phyloP scores from a whole-genome alignment of 2,888 invertebrate species.

The Pseudococcus jackbeardsleyi region DNA sequence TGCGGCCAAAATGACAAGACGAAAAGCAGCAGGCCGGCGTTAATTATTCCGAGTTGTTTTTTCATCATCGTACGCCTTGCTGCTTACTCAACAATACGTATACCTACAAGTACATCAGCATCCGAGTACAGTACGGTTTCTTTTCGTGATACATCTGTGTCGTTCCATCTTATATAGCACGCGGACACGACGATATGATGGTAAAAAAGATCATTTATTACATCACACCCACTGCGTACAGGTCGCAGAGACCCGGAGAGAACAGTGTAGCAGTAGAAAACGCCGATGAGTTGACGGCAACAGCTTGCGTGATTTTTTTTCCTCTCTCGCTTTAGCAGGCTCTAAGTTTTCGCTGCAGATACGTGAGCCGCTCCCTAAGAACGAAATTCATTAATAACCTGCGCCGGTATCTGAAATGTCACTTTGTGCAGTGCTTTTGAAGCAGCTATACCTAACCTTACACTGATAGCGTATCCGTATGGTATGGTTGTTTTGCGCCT shows the following conservation, averaged over 20 bases:
- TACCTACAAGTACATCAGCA: not conserved
- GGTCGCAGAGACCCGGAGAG: slow-evolving; percentile 21
- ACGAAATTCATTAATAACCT: slow-evolving; percentile 64
- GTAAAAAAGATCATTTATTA: slow-evolving; percentile 65
- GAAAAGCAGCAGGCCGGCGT: not conserved
- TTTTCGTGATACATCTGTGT: slow-evolving; percentile 49
- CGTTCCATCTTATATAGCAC: slow-evolving; percentile 27
- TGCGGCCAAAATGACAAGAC: not conserved
- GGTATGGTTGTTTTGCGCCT: slow-evolving; percentile 30
- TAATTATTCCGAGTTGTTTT: slow-evolving; percentile 25
- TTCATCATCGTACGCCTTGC: not conserved
- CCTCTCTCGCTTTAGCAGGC: slow-evolving; percentile 26
- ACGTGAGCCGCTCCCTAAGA: slow-evolving; percentile 63
- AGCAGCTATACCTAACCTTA: slow-evolving; percentile 37
- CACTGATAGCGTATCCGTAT: slow-evolving; percentile 39
- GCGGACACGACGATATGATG: slow-evolving; percentile 36
- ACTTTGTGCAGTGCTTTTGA: slow-evolving; percentile 63
- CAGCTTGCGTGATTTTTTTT: slow-evolving; percentile 63
- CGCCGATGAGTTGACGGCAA: slow-evolving; percentile 65
- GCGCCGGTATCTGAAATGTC: slow-evolving; percentile 62
- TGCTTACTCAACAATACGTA: not conserved
- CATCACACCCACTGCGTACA: slow-evolving; percentile 45
- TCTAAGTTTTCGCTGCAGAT: slow-evolving; percentile 55
- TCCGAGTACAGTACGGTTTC: slow-evolving; percentile 17
- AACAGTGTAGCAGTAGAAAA: slow-evolving; percentile 33